A percentile compares a stretch with the other conserved stretches of the same genome.
phyloP scores from a whole-genome alignment of 2,113 vertebrate species.

The Isichthys henryi region DNA sequence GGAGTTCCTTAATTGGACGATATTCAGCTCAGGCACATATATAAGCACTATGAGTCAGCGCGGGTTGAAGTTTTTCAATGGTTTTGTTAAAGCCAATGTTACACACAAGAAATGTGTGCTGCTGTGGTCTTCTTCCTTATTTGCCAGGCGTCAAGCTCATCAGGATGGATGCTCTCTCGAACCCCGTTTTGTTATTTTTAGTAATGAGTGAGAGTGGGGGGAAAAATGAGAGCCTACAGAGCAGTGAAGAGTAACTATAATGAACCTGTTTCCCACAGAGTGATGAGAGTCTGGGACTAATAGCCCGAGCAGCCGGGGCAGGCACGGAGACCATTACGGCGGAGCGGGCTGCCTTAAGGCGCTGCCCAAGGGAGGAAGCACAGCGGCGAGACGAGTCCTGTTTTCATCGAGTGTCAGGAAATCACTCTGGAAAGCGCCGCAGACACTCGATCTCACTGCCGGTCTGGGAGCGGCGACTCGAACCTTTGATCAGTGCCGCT shows the following conservation, averaged over 20 bases:
- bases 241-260: conserved; percentile 38
- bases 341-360: background rate
- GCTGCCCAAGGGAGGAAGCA: conserved; percentile 8
- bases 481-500: background rate
- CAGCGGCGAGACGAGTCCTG: background rate
- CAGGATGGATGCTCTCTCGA: conserved; percentile 30
- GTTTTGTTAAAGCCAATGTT: background rate
- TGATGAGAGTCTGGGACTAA: conserved; percentile 51
- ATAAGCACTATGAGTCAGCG: background rate
- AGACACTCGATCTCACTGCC: background rate
- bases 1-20: conserved; percentile 8
- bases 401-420: conserved; percentile 6
- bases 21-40: background rate
- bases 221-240: conserved; percentile 41
- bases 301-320: conserved; percentile 19
- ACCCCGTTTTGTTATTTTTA: conserved; percentile 47
- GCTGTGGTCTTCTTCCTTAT: background rate
- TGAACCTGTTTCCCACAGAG: conserved; percentile 47
- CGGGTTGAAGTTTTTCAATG: background rate
- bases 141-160: conserved; percentile 18
- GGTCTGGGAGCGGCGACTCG: background rate
- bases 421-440: background rate
- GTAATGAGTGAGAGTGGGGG: conserved; percentile 34
- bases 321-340: conserved; percentile 25
- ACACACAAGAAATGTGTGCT: background rate